A percentile compares a stretch with the other conserved stretches of the same genome.
phyloP scores from a whole-genome alignment of 64 coral and sea anemone species.

The Montipora sp. region DNA sequence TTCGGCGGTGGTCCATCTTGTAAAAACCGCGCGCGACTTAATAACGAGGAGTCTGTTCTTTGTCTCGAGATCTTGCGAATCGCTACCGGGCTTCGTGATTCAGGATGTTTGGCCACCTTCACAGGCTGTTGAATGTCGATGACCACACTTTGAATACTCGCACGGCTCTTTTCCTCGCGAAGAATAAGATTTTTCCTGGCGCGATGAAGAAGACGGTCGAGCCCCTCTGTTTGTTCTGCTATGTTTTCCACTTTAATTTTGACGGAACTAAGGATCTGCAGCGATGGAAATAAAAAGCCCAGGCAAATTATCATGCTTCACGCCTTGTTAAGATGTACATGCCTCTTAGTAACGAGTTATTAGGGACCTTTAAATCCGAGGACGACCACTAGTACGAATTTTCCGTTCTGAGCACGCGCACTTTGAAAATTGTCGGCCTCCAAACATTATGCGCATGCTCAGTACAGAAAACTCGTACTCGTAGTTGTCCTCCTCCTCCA shows the following conservation, averaged over 20 bases:
- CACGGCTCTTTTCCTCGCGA: constrained; percentile 93
- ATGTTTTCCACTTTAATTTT: constrained; percentile 94
- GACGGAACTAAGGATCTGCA: constrained; percentile 88
- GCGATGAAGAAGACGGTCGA: constrained; percentile 65
- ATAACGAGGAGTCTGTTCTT: constrained; percentile 75
- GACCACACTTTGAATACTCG: constrained; percentile 81
- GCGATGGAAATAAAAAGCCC: background rate
- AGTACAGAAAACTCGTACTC: too few relatives aligned
- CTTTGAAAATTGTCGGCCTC: too few relatives aligned
- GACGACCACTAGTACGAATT: too few relatives aligned
- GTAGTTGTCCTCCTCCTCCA: too few relatives aligned
- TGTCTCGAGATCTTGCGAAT: constrained; percentile 50
- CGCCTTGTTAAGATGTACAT: too few relatives aligned
- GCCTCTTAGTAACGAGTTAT: too few relatives aligned
- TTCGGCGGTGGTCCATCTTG: constrained; percentile 80
- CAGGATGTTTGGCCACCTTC: constrained; percentile 12
- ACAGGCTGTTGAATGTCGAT: constrained; percentile 30
- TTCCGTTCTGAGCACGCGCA: too few relatives aligned
- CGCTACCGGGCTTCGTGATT: constrained; percentile 36
- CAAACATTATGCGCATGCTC: too few relatives aligned
- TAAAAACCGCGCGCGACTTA: constrained; percentile 45
- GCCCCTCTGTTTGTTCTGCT: constrained; percentile 77
- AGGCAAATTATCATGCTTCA: background rate
- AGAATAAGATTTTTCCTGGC: constrained; percentile 86
- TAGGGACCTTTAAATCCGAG: too few relatives aligned